Percentiles rank a stretch among this genome's conserved stretches.
Conservation (phyloP, 2,888 invertebrate genomes). For the Chloromyia formosa region DNA sequence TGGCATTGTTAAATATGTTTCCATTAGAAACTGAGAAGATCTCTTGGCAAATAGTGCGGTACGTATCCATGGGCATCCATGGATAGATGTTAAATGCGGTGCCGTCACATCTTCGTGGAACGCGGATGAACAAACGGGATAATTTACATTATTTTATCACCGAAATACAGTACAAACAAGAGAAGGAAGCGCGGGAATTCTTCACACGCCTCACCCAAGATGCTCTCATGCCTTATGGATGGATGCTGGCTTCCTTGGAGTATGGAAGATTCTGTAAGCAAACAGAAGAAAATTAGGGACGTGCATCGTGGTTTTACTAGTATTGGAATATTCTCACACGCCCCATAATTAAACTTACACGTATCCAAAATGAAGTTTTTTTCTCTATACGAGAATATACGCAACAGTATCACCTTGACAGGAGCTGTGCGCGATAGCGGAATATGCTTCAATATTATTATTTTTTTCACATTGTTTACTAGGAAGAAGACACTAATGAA, state of each 20-base stretch:
- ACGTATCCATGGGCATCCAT: background rate
- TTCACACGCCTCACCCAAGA: constrained; percentile 23
- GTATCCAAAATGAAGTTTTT: too few species aligned
- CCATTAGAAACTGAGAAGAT: constrained; percentile 35
- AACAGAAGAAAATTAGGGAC: too few species aligned
- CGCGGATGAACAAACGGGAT: constrained; percentile 30
- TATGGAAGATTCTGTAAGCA: background rate
- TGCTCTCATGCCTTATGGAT: background rate
- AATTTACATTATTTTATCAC: constrained; percentile 43
- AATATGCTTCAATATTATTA: too few species aligned
- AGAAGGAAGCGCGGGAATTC: constrained; percentile 30
- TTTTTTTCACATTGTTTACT: too few species aligned
- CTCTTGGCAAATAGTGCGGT: constrained; percentile 39
- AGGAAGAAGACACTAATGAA: too few species aligned
- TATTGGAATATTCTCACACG: constrained; percentile 1
- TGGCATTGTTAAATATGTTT: constrained; percentile 35
- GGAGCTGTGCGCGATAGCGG: too few species aligned
- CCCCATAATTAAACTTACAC: background rate
- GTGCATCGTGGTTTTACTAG: too few species aligned
- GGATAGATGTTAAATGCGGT: constrained; percentile 14
- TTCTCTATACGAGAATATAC: too few species aligned
- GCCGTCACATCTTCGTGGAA: constrained; percentile 1
- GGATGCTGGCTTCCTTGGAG: background rate
- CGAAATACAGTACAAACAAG: constrained; percentile 27
- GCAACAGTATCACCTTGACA: too few species aligned